A percentile compares a stretch with the other conserved stretches of the same genome.
Evolutionary conservation across 2,113 vertebrate species (phyloP).

Genomic region (Arenaria interpres): DNA sequence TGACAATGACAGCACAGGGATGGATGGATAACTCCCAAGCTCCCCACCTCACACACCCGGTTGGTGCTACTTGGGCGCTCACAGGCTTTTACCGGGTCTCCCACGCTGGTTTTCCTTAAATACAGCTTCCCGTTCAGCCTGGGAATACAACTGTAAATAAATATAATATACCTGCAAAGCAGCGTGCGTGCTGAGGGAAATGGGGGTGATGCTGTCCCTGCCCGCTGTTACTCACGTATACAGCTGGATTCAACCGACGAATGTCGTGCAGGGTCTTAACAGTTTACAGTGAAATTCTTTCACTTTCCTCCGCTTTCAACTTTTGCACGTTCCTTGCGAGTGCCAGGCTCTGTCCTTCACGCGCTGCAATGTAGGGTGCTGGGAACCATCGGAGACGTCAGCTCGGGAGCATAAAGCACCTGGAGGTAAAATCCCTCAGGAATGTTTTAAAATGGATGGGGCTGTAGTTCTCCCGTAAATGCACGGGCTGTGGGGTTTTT

Average conservation of each 20-base stretch:
- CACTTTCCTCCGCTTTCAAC: background rate
- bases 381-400: background rate
- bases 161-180: background rate
- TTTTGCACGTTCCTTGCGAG: background rate
- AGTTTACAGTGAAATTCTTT: background rate
- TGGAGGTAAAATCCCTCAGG: fast-evolving
- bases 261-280: background rate
- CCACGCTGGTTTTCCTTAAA: background rate
- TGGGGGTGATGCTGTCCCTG: background rate
- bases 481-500: background rate
- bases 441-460: background rate
- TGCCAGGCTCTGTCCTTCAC: background rate
- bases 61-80: background rate
- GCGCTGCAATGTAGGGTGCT: fast-evolving
- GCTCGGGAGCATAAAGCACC: background rate
- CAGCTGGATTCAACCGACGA: background rate
- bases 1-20: background rate
- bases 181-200: fast-evolving
- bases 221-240: background rate
- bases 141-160: background rate
- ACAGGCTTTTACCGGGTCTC: background rate
- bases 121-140: background rate
- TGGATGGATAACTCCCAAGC: fast-evolving
- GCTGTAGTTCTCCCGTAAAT: background rate
- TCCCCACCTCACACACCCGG: background rate